Conservation (phyloP, 2,797 vertebrate genomes). For the Falco berigora region DNA sequence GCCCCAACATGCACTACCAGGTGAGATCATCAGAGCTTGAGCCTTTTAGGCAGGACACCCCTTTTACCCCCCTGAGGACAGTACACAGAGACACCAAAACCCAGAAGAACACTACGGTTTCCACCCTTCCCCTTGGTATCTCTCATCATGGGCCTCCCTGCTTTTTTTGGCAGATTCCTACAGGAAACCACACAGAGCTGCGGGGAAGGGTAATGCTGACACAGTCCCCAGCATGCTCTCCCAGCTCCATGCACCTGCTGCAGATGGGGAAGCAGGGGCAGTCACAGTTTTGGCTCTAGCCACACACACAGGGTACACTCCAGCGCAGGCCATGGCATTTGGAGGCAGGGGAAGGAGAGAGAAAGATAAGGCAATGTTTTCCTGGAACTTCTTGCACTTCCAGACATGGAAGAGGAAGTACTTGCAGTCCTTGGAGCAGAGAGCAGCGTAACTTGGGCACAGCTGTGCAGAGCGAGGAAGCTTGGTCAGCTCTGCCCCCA, state of each 20-base stretch:
- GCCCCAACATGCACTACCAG: neutral
- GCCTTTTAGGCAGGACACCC: neutral
- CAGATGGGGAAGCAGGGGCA: neutral
- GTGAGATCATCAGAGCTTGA: neutral
- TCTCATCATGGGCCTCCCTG: neutral
- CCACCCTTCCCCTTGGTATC: neutral
- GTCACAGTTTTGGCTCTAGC: neutral
- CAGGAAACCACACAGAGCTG: neutral
- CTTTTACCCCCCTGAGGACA: neutral
- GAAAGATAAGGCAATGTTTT: neutral
- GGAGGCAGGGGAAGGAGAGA: neutral
- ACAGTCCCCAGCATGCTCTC: neutral
- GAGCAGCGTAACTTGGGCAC: neutral
- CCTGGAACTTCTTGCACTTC: neutral
- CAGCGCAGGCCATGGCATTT: neutral
- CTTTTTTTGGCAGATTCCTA: neutral
- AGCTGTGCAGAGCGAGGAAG: neutral
- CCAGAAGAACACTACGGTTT: neutral
- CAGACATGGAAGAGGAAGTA: neutral
- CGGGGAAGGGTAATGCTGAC: fast-evolving
- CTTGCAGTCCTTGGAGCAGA: neutral
- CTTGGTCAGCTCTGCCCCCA: neutral
- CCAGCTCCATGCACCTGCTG: fast-evolving
- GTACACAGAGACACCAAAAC: neutral
- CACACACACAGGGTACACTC: fast-evolving